Base-by-base conservation (phyloP, 2,888 invertebrate genomes). In the Aelia acuminata region DNA sequence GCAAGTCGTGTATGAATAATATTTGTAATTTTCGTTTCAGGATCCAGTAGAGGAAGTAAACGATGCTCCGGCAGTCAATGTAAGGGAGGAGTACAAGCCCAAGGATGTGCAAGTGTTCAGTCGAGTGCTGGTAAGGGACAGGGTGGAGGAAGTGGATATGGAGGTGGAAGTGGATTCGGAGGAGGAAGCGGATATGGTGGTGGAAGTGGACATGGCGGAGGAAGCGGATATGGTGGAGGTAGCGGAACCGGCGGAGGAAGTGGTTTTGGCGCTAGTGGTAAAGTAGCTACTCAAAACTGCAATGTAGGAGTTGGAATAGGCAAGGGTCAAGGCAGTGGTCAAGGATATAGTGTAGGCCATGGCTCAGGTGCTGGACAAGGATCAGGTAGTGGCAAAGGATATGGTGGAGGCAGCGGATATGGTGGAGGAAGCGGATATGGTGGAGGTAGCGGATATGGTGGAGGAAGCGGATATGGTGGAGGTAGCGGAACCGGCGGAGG, bases 391-490 rank as follows among this genome's bases (percentile, higher is more conserved):
- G 53, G 53, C 10, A 15, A 35, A 70, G 31, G 31, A 7, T 15
- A 1, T 3, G 70, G 26, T 31, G 15, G 31, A 13, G 31, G 35
- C 10, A 70, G n/a, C n/a, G 70, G 70, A 70, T 70, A 31, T 11
- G 80, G 43, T 11, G 22, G 22, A n/a, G 80, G 43, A 43, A 75
- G 39, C 8, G 75, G 75, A 20, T n/a, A n/a, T 0, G 43, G 39
- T 18, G n/a, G 43, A 13, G 13, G 80, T 2, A 80, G 11, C 7
- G 80, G 80, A 80, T 80, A 80, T 43, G 80, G 43, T 8, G 31
- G 31, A 35, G 70, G 31, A 31, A 63, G 63, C 26, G 63, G 63
- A 63, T 63, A 63, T 63, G 63, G 63, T 63, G 26, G 63, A n/a
- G 63, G 63, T 8, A 63, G 63, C n/a, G 63, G 63, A 10, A 7